phyloP scores from a whole-genome alignment of 2,888 invertebrate genomes.

The Tipula unca region DNA sequence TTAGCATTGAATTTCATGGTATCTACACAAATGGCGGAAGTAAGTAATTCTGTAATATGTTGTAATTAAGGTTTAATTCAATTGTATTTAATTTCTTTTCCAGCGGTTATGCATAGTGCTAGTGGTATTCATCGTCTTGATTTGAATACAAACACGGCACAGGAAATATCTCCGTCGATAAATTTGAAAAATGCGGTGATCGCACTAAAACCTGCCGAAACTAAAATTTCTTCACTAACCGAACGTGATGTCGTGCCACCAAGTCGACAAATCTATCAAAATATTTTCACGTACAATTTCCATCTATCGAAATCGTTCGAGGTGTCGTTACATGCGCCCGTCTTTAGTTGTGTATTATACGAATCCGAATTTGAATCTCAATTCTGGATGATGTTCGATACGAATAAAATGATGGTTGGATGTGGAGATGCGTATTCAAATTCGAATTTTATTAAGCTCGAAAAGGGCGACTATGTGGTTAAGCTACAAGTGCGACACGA shows the following conservation, averaged over 20 bases:
- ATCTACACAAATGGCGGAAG: conserved; percentile 56
- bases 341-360: conserved; percentile 82
- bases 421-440: conserved; percentile 86
- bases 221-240: conserved; percentile 70
- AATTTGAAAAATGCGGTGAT: conserved; percentile 67
- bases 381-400: conserved; percentile 92
- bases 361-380: conserved; percentile 95
- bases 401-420: conserved; percentile 75
- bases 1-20: conserved; percentile 74
- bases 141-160: conserved; percentile 60
- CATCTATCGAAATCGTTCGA: conserved; percentile 74
- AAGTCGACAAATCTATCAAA: conserved; percentile 82
- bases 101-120: conserved; percentile 61
- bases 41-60: conserved; percentile 28
- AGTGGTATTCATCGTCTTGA: conserved; percentile 66
- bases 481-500: conserved; percentile 82
- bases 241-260: conserved; percentile 79
- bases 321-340: conserved; percentile 65
- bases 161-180: conserved; percentile 70
- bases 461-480: conserved; percentile 90
- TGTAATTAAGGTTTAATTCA: background rate
- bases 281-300: conserved; percentile 80
- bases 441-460: conserved; percentile 69
- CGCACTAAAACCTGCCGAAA: conserved; percentile 69
- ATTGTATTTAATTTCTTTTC: conserved; percentile 19